These are phyloP conservation scores for Nycticorax nycticorax DNA, from an alignment of 2,113 vertebrate species.

Conservation along the genomic window DNA sequence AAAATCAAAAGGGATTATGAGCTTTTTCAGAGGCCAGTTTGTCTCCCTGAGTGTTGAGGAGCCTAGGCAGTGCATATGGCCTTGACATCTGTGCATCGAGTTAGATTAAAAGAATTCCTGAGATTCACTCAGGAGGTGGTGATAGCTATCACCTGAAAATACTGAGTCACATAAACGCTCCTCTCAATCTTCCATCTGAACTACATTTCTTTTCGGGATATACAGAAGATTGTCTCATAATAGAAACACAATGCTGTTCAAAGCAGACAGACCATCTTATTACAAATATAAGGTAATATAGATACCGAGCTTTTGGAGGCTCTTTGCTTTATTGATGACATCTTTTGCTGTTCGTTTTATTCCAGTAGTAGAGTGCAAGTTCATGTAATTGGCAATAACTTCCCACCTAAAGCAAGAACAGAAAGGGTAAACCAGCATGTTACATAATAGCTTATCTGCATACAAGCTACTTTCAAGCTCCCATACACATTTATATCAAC, in stretches of 20 bases:
- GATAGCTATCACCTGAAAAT: not conserved
- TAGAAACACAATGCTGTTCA: not conserved
- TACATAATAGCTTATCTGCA: not conserved
- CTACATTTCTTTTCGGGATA: not conserved
- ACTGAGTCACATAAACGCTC: not conserved
- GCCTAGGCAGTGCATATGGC: not conserved
- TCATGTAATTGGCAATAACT: slow-evolving; percentile 98
- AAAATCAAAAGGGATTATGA: not conserved
- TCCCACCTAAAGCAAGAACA: slow-evolving; percentile 85
- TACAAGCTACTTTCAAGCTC: not conserved
- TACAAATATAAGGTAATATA: slow-evolving; percentile 11
- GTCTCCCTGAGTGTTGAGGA: not conserved
- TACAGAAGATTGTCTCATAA: not conserved
- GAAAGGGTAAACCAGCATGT: not conserved
- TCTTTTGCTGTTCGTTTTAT: slow-evolving; percentile 94
- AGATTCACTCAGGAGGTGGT: not conserved
- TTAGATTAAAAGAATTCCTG: not conserved
- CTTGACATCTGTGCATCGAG: not conserved
- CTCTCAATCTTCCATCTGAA: not conserved
- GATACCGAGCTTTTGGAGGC: slow-evolving; percentile 93
- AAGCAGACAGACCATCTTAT: not conserved
- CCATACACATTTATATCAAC: not conserved
- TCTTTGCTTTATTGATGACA: slow-evolving; percentile 97
- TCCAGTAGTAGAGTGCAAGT: slow-evolving; percentile 90
- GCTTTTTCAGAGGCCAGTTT: not conserved